Evolutionary conservation across 2,888 invertebrate species (phyloP).

Genomic region (Drosophila siamana): DNA sequence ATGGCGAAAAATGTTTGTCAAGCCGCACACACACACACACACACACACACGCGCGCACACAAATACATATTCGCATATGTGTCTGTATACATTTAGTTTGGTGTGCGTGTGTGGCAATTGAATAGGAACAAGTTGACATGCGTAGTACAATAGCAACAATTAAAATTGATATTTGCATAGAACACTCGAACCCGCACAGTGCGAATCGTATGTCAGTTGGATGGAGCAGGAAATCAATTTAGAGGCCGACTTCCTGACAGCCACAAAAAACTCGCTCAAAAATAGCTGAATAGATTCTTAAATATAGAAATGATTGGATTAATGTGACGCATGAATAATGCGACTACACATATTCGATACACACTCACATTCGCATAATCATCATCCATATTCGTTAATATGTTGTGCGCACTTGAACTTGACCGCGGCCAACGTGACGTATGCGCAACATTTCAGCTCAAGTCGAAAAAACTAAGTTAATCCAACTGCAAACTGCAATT

Average conservation of each 20-base stretch:
- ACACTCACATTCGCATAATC: not conserved
- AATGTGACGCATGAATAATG: slow-evolving; percentile 52
- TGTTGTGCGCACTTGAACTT: slow-evolving; percentile 47
- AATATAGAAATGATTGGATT: slow-evolving; percentile 57
- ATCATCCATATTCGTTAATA: slow-evolving; percentile 15
- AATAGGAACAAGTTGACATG: slow-evolving; percentile 76
- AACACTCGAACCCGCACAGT: slow-evolving; percentile 12
- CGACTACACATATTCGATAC: slow-evolving; percentile 23
- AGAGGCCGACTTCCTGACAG: slow-evolving; percentile 38
- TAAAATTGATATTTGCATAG: slow-evolving; percentile 72
- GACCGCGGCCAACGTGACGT: slow-evolving; percentile 54
- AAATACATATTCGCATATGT: not conserved
- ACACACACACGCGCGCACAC: slow-evolving; percentile 14
- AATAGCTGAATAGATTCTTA: slow-evolving; percentile 44
- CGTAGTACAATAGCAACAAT: slow-evolving; percentile 78
- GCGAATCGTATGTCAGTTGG: slow-evolving; percentile 21
- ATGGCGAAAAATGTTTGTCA: slow-evolving; percentile 55
- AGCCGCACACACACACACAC: slow-evolving; percentile 23
- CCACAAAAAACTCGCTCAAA: slow-evolving; percentile 27
- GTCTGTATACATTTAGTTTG: not conserved
- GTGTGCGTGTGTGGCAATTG: slow-evolving; percentile 60
- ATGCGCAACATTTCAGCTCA: slow-evolving; percentile 41
- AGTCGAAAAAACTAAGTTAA: not conserved
- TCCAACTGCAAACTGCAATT: slow-evolving; percentile 29
- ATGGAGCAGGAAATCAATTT: slow-evolving; percentile 49